Conservation (phyloP, 92 coral and sea anemone genomes). For the Muricea muricata region DNA sequence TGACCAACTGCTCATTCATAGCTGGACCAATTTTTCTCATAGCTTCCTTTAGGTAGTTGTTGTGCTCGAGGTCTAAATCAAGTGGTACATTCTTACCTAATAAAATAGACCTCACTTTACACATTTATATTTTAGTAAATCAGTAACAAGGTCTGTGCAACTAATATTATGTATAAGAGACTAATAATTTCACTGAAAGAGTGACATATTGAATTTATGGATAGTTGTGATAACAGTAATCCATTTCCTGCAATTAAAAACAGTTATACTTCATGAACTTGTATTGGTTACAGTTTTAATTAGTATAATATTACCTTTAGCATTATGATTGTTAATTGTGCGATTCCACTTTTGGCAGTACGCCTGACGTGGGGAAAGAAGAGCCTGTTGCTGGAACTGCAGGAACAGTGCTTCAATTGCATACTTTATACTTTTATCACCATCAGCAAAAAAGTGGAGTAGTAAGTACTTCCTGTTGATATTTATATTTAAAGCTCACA, state of each 20-base stretch:
- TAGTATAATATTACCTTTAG: conserved; percentile 7
- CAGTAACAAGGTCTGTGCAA: too few species aligned
- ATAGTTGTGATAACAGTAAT: too few species aligned
- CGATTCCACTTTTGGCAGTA: conserved; percentile 14
- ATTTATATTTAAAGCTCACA: too few species aligned
- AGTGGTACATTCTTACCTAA: conserved; percentile 63
- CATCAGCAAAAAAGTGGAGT: not conserved
- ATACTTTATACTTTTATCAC: conserved; percentile 11
- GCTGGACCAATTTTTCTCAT: conserved; percentile 64
- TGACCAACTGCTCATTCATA: conserved; percentile 43
- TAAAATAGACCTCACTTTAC: too few species aligned
- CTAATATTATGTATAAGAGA: too few species aligned
- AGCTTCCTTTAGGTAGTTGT: conserved; percentile 48
- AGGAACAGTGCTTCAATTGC: conserved; percentile 8
- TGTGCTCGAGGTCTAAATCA: conserved; percentile 69
- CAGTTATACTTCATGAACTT: too few species aligned
- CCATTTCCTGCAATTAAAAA: too few species aligned
- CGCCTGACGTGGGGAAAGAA: conserved; percentile 12
- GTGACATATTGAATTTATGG: too few species aligned
- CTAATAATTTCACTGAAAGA: too few species aligned
- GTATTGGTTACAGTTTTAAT: too few species aligned
- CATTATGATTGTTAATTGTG: not conserved
- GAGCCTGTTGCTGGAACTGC: conserved; percentile 9
- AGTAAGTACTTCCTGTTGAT: conserved; percentile 17
- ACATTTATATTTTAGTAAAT: too few species aligned